phyloP scores from a whole-genome alignment of 2,888 invertebrate genomes.

The Abrostola tripartita region DNA sequence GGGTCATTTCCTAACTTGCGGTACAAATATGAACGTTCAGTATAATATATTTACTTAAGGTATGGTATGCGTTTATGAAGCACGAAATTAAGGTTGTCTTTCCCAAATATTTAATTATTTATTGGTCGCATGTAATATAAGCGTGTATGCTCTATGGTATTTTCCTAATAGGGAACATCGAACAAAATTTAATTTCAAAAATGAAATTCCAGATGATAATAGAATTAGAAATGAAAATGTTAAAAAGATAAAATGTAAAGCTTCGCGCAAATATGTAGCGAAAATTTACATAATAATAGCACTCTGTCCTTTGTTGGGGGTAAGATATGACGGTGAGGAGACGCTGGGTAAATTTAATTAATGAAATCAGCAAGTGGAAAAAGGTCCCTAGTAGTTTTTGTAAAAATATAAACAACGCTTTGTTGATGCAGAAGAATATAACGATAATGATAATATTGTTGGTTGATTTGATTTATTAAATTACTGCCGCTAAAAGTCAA shows the following conservation, averaged over 20 bases:
- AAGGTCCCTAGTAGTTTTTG: slow-evolving; percentile 39
- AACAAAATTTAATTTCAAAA: slow-evolving; percentile 10
- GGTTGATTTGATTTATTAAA: slow-evolving; percentile 17
- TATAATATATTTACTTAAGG: slow-evolving; percentile 18
- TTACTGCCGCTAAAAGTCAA: background rate
- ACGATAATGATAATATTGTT: slow-evolving; percentile 16
- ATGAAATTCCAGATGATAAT: slow-evolving; percentile 14
- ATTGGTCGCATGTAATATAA: slow-evolving; percentile 16
- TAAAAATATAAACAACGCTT: slow-evolving; percentile 32
- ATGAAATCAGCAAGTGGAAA: slow-evolving; percentile 60
- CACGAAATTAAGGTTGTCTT: slow-evolving; percentile 15
- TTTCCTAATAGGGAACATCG: slow-evolving; percentile 5
- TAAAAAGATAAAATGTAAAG: slow-evolving; percentile 37
- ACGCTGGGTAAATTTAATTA: slow-evolving; percentile 61
- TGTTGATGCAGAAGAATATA: slow-evolving; percentile 11
- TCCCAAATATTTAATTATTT: slow-evolving; percentile 30
- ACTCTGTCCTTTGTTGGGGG: slow-evolving; percentile 52
- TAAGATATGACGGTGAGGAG: slow-evolving; percentile 45
- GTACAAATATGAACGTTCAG: slow-evolving; percentile 18
- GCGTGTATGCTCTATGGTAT: slow-evolving; percentile 3
- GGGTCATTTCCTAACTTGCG: slow-evolving; percentile 21
- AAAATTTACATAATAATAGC: slow-evolving; percentile 63
- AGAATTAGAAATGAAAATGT: slow-evolving; percentile 33
- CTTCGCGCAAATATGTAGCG: slow-evolving; percentile 52
- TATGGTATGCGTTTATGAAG: slow-evolving; percentile 13